A percentile compares a stretch with the other conserved stretches of the same genome.
Conservation (phyloP, 2,113 vertebrate species). For the Haplochromis vanheusdeni region DNA sequence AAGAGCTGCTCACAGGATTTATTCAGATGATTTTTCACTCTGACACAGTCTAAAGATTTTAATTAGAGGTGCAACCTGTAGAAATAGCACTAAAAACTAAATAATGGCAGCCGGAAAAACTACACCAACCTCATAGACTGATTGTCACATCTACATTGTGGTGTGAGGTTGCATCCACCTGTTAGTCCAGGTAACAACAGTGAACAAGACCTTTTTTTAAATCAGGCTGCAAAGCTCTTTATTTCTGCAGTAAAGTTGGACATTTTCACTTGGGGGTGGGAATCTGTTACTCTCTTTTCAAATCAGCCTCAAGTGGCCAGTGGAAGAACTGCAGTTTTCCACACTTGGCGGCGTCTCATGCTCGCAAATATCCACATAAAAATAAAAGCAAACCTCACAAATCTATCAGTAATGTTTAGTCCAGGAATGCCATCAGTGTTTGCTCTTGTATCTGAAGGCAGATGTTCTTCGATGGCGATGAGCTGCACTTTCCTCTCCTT, state of each 20-base stretch:
- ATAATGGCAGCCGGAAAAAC: neutral
- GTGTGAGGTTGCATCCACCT: neutral
- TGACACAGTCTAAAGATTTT: neutral
- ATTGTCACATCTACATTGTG: neutral
- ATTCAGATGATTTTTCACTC: neutral
- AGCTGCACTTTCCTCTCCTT: neutral
- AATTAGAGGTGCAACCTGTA: neutral
- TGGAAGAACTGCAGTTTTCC: neutral
- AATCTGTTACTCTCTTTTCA: neutral
- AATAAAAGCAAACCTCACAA: neutral
- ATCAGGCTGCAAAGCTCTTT: neutral
- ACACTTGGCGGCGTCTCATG: neutral
- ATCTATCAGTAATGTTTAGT: neutral
- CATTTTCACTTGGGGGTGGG: neutral
- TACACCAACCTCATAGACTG: neutral
- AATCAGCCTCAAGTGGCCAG: neutral
- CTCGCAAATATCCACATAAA: neutral
- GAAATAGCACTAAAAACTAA: neutral
- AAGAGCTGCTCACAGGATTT: neutral
- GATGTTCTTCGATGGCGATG: neutral
- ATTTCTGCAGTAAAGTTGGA: neutral
- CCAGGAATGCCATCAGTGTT: neutral
- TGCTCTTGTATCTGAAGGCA: neutral
- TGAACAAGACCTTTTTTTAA: neutral
- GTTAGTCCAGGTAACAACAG: neutral